Conservation (phyloP, 30 jellyfish, hydroid and myxozoan species). For the Pelagia noctiluca region DNA sequence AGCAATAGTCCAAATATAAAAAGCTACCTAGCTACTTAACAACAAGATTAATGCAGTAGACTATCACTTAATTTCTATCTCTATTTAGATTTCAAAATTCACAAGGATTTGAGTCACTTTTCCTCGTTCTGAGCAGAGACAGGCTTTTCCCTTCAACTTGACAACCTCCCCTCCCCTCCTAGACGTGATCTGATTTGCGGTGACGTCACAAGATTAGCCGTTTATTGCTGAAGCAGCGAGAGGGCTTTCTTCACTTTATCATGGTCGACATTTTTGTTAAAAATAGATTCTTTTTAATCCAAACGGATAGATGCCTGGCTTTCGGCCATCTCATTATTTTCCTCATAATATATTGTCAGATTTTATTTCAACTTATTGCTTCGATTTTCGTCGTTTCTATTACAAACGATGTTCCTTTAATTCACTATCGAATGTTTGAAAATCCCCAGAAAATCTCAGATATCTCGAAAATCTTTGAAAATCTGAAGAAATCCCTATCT, state of each 20-base stretch:
- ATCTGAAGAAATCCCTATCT: too few species aligned
- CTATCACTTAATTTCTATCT: not conserved
- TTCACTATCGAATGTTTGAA: too few species aligned
- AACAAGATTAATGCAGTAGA: not conserved
- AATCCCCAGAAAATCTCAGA: too few species aligned
- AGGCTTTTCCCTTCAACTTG: conserved; percentile 4
- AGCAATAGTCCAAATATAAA: too few species aligned
- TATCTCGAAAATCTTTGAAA: too few species aligned
- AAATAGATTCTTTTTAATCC: not conserved
- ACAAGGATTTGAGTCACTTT: not conserved
- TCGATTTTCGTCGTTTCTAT: too few species aligned
- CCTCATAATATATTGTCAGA: too few species aligned
- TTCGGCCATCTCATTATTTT: too few species aligned
- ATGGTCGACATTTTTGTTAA: not conserved
- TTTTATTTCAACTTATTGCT: too few species aligned
- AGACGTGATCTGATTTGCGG: conserved; percentile 19
- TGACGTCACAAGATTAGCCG: conserved; percentile 32
- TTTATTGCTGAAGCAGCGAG: conserved; percentile 25
- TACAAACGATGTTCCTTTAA: too few species aligned
- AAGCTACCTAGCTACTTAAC: not conserved
- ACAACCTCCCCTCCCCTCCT: too few species aligned
- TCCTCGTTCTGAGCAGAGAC: not conserved
- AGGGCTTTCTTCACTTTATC: not conserved
- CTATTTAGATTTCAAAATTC: too few species aligned
- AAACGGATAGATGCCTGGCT: conserved; percentile 5